Conservation (phyloP, 92 coral and sea anemone species). For the Umimayanthus kanabou region DNA sequence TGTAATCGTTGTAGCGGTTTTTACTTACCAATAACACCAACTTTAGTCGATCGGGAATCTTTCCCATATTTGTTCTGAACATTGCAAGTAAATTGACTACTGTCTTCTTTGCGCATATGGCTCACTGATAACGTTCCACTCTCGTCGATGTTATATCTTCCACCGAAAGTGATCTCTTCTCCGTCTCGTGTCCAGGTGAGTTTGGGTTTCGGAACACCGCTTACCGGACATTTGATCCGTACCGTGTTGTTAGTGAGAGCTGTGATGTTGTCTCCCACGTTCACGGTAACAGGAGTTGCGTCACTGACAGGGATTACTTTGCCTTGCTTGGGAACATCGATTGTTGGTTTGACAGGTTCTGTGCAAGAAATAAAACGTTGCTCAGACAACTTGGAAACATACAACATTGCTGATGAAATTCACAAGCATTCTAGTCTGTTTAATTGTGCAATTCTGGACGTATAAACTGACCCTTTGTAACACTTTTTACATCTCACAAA, state of each 20-base stretch:
- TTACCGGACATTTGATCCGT: not conserved
- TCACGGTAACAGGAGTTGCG: not conserved
- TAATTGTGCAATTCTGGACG: too few relatives aligned
- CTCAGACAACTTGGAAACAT: too few relatives aligned
- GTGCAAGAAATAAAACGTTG: too few relatives aligned
- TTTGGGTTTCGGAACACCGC: conserved; percentile 3
- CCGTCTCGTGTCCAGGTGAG: not conserved
- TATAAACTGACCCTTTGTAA: too few relatives aligned
- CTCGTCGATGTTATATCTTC: not conserved
- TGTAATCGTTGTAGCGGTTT: not conserved
- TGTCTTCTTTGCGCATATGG: not conserved
- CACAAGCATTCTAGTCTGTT: too few relatives aligned
- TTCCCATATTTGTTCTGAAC: not conserved
- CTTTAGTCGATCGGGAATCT: not conserved
- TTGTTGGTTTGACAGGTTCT: conserved; percentile 3
- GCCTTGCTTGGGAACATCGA: conserved; percentile 23
- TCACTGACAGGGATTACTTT: conserved; percentile 11
- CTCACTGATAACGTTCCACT: not conserved
- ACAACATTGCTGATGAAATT: too few relatives aligned
- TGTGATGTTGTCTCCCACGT: conserved; percentile 11
- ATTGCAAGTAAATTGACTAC: not conserved
- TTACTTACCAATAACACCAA: not conserved
- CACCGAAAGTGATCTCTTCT: not conserved
- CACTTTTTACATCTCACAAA: too few relatives aligned
- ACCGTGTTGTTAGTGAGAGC: not conserved